Evolutionary conservation across 2,113 vertebrate genomes (phyloP), one percentile per base, ranked within the genome.

Genomic region (Labeo catla): DNA sequence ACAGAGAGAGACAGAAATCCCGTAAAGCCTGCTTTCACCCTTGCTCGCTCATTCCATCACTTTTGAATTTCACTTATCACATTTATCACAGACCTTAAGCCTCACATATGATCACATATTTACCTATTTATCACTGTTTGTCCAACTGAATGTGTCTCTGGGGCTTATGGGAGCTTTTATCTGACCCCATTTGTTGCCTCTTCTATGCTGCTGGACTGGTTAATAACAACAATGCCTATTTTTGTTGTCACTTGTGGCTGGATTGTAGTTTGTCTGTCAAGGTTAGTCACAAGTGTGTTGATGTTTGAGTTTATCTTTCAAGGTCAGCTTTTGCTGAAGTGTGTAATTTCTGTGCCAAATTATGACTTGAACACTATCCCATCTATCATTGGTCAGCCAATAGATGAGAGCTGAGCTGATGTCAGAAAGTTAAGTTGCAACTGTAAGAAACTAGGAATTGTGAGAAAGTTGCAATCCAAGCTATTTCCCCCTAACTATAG

Each of bases 61-160:
- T 86, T 79, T 74, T 45, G 65, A n/a, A 81, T 86, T 88, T 81
- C 49, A 61, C 65, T 79, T 80, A 68, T 70, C 73, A 79, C 65
- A 70, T 76, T 81, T 89, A 86, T 66, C 6, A 4, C 70, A 77
- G 70, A 77, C 72, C 50, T 87, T 77, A 68, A 76, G 74, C 70
- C 57, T 81, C 11, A 45, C 23, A 52, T 72, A 45, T 88, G 59
- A 86, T 81, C 52, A 74, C 84, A 79, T 57, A 68, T 88, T 86
- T 84, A 89, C 84, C 83, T 80, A 83, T 80, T 89, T 87, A 84
- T 80, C 80, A 83, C 84, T 86, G 73, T 87, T 87, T 87, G 76
- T 86, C 66, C 77, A 73, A 73, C 77, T 61, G 77, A 86, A 57
- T 79, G 21, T 70, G 49, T 81, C 15, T 49, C 52, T 72, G 54